phyloP scores from a whole-genome alignment of 2,888 invertebrate species.

The Camponotus fellah region DNA sequence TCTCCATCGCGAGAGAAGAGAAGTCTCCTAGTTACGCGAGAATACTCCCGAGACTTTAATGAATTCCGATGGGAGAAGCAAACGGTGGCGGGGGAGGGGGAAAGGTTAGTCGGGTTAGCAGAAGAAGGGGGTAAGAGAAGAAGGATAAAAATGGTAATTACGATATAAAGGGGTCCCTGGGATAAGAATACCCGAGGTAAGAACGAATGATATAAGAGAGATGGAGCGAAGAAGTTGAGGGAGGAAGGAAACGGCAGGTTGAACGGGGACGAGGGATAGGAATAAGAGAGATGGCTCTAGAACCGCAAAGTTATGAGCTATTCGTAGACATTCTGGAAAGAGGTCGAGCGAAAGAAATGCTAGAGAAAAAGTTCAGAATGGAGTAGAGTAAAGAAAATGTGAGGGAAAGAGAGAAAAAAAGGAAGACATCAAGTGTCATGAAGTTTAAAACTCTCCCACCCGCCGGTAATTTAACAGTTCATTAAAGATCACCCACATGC shows the following conservation, averaged over 20 bases:
- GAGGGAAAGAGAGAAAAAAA: slow-evolving; percentile 25
- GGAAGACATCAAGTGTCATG: slow-evolving; percentile 38
- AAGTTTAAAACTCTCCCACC: slow-evolving; percentile 64
- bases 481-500: slow-evolving; percentile 72
- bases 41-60: slow-evolving; percentile 82
- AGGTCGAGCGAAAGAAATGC: slow-evolving; percentile 45
- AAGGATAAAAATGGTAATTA: slow-evolving; percentile 84
- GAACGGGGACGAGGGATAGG: background rate
- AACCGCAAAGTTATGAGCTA: slow-evolving; percentile 71
- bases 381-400: slow-evolving; percentile 2
- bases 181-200: slow-evolving; percentile 77
- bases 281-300: slow-evolving; percentile 58
- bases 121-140: slow-evolving; percentile 63
- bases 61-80: slow-evolving; percentile 82
- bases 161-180: slow-evolving; percentile 82
- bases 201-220: slow-evolving; percentile 63
- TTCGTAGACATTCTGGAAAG: slow-evolving; percentile 64
- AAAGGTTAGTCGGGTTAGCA: slow-evolving; percentile 1
- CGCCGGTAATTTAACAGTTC: slow-evolving; percentile 71
- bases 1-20: slow-evolving; percentile 62
- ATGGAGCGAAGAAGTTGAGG: slow-evolving; percentile 32
- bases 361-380: slow-evolving; percentile 47
- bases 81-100: slow-evolving; percentile 60
- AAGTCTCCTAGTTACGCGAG: slow-evolving; percentile 79
- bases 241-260: slow-evolving; percentile 21